A percentile compares a stretch with the other conserved stretches of the same genome.
Evolutionary conservation across 2,113 vertebrate genomes (phyloP).

Genomic region (Anser cygnoides): DNA sequence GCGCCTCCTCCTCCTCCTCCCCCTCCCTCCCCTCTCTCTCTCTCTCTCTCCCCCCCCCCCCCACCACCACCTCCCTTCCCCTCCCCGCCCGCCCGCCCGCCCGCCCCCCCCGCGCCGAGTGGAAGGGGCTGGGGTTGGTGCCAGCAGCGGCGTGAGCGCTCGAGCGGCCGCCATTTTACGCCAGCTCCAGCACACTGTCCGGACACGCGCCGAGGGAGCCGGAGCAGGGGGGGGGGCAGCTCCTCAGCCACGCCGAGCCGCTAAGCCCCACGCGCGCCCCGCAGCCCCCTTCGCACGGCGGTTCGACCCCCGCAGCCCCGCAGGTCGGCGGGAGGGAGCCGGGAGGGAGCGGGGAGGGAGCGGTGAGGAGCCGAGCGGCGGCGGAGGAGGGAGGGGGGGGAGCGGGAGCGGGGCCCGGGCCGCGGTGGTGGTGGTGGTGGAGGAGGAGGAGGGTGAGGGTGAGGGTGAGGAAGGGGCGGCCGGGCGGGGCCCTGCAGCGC

Average conservation of each 20-base stretch:
- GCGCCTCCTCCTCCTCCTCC: too few species aligned
- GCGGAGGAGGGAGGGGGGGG: background rate
- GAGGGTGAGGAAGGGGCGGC: too few species aligned
- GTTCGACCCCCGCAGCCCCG: background rate
- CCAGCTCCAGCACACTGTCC: slow-evolving; percentile 81
- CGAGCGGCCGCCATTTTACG: slow-evolving; percentile 94
- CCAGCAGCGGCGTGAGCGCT: slow-evolving; percentile 81
- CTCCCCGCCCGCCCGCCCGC: background rate
- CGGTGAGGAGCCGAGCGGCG: background rate
- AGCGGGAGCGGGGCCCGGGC: too few species aligned
- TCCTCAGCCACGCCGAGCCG: slow-evolving; percentile 70
- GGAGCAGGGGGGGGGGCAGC: slow-evolving; percentile 78
- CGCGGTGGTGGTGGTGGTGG: too few species aligned
- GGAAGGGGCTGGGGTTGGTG: slow-evolving; percentile 80
- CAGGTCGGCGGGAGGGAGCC: background rate
- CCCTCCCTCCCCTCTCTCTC: too few species aligned
- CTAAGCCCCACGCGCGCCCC: slow-evolving; percentile 5
- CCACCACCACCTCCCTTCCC: background rate
- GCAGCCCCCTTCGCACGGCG: slow-evolving; percentile 31
- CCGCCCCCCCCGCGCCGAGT: slow-evolving; percentile 26
- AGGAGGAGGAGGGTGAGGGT: too few species aligned
- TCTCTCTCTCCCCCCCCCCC: background rate
- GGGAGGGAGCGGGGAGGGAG: background rate
- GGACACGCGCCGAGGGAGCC: slow-evolving; percentile 81
- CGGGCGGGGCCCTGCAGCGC: slow-evolving; percentile 15